Evolutionary conservation across 2,797 vertebrate species (phyloP).

Genomic region (Notoglanidium macrostoma): DNA sequence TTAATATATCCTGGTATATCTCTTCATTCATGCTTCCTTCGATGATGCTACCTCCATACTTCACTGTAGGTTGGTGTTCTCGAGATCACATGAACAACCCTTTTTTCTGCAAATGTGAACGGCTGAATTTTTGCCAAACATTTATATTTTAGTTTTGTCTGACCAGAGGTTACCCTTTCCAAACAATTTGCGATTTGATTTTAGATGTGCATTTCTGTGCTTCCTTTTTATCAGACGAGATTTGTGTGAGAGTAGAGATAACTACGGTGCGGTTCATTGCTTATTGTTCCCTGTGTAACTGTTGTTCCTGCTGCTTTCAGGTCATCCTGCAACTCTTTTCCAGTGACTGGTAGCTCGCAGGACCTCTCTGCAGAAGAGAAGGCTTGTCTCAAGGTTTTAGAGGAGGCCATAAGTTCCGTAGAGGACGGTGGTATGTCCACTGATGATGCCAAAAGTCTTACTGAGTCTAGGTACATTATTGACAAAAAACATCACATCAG

Average conservation of each 20-base stretch:
- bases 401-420: neutral
- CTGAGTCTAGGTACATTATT: constrained; percentile 9
- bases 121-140: neutral
- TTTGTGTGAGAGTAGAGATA: neutral
- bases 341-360: neutral
- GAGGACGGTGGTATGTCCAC: neutral
- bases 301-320: neutral
- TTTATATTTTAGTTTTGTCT: neutral
- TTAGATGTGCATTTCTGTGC: neutral
- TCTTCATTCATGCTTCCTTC: neutral
- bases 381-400: neutral
- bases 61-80: neutral
- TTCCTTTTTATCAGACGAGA: neutral
- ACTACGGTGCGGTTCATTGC: neutral
- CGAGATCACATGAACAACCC: neutral
- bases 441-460: neutral
- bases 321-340: constrained; percentile 8
- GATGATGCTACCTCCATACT: neutral
- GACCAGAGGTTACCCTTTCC: neutral
- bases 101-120: neutral
- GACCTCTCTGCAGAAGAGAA: constrained; percentile 12
- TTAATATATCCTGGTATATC: neutral
- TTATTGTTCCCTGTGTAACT: neutral
- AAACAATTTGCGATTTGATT: neutral
- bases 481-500: constrained; percentile 15